Conservation (phyloP, 2,797 vertebrate genomes). For the Enteromius fasciolatus region DNA sequence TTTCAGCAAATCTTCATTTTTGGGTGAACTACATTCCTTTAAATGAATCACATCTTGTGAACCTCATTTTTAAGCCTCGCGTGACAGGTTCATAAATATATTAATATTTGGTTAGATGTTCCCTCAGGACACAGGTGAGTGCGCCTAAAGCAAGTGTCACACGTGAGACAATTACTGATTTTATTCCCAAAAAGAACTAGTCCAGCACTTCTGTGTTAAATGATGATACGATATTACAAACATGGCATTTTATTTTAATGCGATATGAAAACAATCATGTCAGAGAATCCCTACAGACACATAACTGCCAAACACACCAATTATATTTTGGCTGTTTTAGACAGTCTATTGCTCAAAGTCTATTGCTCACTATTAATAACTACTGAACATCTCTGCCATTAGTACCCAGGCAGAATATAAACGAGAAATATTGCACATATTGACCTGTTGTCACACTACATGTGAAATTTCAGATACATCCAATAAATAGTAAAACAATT, state of each 20-base stretch:
- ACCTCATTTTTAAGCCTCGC: background rate
- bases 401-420: background rate
- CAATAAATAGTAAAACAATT: background rate
- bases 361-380: too few relatives aligned
- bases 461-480: background rate
- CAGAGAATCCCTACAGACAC: background rate
- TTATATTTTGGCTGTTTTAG: too few relatives aligned
- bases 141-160: background rate
- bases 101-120: constrained; percentile 6
- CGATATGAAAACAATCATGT: background rate
- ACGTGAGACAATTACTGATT: background rate
- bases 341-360: too few relatives aligned
- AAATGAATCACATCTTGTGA: background rate
- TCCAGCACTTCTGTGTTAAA: too few relatives aligned
- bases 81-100: constrained; percentile 12
- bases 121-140: background rate
- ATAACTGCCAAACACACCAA: too few relatives aligned
- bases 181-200: background rate
- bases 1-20: background rate
- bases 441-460: background rate
- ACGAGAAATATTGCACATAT: background rate
- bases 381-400: background rate
- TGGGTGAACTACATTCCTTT: background rate
- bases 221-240: background rate
- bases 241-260: background rate